Percentiles rank a stretch among this genome's conserved stretches.
Conservation (phyloP, 1,140 invertebrate species). For the Melipona quadrifasciata region DNA sequence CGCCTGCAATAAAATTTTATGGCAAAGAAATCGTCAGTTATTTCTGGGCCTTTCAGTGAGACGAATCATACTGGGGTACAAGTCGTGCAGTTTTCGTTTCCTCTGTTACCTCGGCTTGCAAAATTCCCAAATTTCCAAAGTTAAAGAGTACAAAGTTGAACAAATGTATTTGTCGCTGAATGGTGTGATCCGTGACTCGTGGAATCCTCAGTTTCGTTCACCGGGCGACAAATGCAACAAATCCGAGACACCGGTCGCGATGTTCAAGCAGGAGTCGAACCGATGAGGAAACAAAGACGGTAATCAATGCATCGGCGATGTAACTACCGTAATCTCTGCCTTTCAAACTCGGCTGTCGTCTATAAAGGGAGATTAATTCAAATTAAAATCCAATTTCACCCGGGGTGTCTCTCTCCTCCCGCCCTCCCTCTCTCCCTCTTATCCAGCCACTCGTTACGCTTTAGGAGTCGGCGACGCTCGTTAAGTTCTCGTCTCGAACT, state of each 20-base stretch:
- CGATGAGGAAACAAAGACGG: constrained; percentile 29
- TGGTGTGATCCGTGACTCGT: too few species aligned
- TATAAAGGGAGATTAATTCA: constrained; percentile 68
- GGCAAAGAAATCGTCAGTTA: too few species aligned
- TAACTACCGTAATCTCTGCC: constrained; percentile 58
- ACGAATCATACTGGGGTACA: too few species aligned
- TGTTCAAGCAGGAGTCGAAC: neutral
- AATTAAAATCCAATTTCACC: constrained; percentile 68
- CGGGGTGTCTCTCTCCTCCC: constrained; percentile 42
- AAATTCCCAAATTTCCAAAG: too few species aligned
- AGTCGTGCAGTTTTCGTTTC: too few species aligned
- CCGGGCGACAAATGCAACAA: neutral
- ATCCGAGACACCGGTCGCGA: neutral
- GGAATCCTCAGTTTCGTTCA: too few species aligned
- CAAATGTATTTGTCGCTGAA: too few species aligned
- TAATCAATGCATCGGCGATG: constrained; percentile 52
- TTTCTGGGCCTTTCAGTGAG: too few species aligned
- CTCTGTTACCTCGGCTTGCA: too few species aligned
- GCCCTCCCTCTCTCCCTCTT: neutral
- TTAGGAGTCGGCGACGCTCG: constrained; percentile 60
- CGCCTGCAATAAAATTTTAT: too few species aligned
- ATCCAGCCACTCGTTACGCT: constrained; percentile 61
- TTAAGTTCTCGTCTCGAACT: constrained; percentile 67
- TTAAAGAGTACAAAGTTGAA: too few species aligned
- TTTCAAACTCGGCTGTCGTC: constrained; percentile 51